Evolutionary conservation across 2,113 vertebrate genomes (phyloP).

Genomic region (Elephas maximus): DNA sequence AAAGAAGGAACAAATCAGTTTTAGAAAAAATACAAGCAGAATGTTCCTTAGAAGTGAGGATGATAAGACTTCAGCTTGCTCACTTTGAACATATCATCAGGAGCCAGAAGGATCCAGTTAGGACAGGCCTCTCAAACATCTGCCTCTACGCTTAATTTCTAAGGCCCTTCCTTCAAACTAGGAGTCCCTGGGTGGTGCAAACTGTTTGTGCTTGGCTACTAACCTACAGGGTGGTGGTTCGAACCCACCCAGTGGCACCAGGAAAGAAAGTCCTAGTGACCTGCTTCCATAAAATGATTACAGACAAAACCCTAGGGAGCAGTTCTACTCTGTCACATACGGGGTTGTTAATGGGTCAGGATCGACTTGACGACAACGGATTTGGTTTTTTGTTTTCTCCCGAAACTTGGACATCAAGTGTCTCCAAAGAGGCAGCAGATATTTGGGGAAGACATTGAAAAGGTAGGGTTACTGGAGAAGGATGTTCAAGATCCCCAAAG

Average conservation of each 20-base stretch:
- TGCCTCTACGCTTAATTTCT: neutral
- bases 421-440: neutral
- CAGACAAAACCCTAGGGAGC: neutral
- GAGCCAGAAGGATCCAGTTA: neutral
- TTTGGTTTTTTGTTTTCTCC: neutral
- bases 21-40: neutral
- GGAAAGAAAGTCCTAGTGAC: neutral
- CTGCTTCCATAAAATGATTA: neutral
- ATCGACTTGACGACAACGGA: neutral
- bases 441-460: neutral
- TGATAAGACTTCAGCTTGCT: neutral
- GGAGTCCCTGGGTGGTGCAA: neutral
- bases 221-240: neutral
- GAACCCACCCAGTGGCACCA: neutral
- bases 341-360: neutral
- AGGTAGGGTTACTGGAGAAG: neutral
- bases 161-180: neutral
- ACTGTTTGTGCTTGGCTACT: no score
- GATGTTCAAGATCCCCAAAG: neutral
- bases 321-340: neutral
- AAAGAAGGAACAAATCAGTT: neutral
- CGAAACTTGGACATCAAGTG: neutral
- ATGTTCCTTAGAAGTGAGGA: neutral
- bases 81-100: neutral
- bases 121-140: neutral